Base-by-base conservation (phyloP, 2,888 invertebrate species). In the Pyrrhosoma nymphula region DNA sequence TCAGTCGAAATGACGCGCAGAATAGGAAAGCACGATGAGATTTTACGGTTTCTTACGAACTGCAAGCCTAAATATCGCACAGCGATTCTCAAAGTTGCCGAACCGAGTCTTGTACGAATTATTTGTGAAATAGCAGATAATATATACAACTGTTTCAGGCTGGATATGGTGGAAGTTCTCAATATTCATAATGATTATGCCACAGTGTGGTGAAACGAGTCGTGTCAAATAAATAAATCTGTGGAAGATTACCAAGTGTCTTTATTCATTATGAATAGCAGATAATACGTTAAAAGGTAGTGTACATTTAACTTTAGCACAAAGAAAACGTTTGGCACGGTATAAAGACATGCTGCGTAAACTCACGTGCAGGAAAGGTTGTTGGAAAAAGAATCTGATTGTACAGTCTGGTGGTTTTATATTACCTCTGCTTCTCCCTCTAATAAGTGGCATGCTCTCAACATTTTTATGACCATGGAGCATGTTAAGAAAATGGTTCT, bases 401-500 rank as follows among this genome's bases (percentile, higher is more conserved):
- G 63, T 63, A 30, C 93, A 93, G 75, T 69, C 93, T 23, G 93
- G 60, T 39, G 60, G 63, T 26, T 93, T 60, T 93, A 30, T 60
- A n/a, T 60, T 60, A 8, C 63, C 63, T 39, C 60, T 30, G 30
- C 4, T 60, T 35, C 60, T 47, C 3, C 89, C 89, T 23, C 20
- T 88, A 88, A 39, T 88, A 47, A 47, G 39, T 47, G 89, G 39
- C 14, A 18, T 88, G 89, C 89, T 88, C 16, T 47, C 88, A 35
- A 55, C 8, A 47, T 88, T 88, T 14, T 88, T 88, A 95, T 95
- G 20, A 23, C 35, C 20, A 90, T 95, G 75, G 39, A 63, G 12
- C 75, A n/a, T 20, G n/a, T 16, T 26, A 39, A 95, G 35, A 95
- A 95, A 88, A n/a, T 35, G 0, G 39, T 89, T 69, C 90, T 95